phyloP scores from a whole-genome alignment of 2,888 invertebrate genomes.

The Drosophila flavopinicola region DNA sequence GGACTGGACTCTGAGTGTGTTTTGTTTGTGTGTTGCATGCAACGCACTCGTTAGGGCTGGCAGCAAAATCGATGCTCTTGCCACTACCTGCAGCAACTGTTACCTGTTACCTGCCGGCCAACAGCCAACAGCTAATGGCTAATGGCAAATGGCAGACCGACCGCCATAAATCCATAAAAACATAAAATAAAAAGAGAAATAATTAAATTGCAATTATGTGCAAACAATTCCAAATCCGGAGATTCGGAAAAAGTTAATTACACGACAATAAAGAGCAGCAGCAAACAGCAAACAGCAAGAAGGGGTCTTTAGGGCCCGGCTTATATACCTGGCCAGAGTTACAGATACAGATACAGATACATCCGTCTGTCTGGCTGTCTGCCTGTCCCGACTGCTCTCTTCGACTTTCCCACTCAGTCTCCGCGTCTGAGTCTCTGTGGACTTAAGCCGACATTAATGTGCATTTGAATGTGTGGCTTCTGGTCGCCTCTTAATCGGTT shows the following conservation, averaged over 20 bases:
- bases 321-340: too few species aligned
- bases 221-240: constrained; percentile 78
- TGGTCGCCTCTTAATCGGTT: constrained; percentile 55
- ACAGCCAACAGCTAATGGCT: constrained; percentile 21
- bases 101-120: constrained; percentile 8
- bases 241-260: constrained; percentile 80
- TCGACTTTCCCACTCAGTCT: constrained; percentile 8
- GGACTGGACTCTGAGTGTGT: too few species aligned
- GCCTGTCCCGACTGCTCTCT: neutral
- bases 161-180: constrained; percentile 74
- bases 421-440: constrained; percentile 8
- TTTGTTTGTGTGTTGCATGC: constrained; percentile 47
- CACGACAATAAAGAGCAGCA: constrained; percentile 76
- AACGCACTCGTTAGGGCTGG: constrained; percentile 50
- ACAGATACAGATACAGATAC: neutral
- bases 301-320: neutral
- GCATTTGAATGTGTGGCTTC: constrained; percentile 56
- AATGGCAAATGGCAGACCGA: constrained; percentile 35
- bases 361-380: constrained; percentile 5
- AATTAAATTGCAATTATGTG: constrained; percentile 80
- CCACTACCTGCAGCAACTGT: constrained; percentile 9
- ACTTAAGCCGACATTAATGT: constrained; percentile 75
- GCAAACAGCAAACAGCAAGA: constrained; percentile 11
- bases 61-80: constrained; percentile 33
- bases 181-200: constrained; percentile 59